phyloP scores from a whole-genome alignment of 2,113 vertebrate species.

The Callipepla californica region DNA sequence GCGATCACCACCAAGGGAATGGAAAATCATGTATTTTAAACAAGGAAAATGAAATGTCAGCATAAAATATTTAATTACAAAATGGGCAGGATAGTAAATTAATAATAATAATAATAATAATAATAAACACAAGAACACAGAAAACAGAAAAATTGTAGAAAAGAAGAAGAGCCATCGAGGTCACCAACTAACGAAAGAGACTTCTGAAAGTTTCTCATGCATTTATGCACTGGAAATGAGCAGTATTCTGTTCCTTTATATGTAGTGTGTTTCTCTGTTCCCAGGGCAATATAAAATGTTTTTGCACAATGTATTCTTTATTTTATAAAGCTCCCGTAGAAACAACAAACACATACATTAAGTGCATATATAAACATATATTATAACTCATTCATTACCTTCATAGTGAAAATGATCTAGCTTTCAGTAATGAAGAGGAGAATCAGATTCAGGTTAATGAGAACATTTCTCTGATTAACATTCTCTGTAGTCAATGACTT shows the following conservation, averaged over 20 bases:
- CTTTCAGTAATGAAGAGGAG: conserved; percentile 8
- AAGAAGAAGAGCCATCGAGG: background rate
- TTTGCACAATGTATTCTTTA: background rate
- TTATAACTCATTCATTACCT: background rate
- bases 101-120: background rate
- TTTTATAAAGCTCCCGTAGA: background rate
- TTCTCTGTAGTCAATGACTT: conserved; percentile 2
- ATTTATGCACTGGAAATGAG: background rate
- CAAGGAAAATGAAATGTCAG: background rate
- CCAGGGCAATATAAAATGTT: background rate
- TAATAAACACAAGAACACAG: background rate
- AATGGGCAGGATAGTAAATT: background rate
- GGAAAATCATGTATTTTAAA: background rate
- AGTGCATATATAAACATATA: background rate
- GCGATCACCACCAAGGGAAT: background rate
- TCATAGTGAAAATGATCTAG: background rate
- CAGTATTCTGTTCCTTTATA: background rate
- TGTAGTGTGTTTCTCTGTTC: background rate
- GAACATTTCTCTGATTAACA: conserved; percentile 39
- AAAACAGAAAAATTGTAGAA: background rate
- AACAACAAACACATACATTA: background rate
- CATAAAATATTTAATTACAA: background rate
- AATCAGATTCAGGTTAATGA: conserved; percentile 32
- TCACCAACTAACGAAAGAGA: background rate
- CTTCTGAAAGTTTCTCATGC: background rate